Conservation (phyloP, 2,113 vertebrate genomes). For the Pogonocichla stellata region DNA sequence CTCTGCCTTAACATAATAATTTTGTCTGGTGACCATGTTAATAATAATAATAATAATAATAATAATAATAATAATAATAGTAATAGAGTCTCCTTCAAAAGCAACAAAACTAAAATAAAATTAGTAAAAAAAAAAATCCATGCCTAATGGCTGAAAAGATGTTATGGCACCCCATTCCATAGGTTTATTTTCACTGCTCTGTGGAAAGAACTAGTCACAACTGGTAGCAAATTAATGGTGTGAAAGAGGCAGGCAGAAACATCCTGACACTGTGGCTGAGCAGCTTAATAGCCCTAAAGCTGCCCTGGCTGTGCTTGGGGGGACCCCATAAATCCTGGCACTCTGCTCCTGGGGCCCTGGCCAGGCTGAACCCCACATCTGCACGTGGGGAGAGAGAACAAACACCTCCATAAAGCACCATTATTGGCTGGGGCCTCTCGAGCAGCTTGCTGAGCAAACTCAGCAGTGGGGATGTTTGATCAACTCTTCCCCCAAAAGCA, state of each 20-base stretch:
- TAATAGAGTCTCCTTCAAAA: constrained; percentile 27
- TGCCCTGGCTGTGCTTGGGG: background rate
- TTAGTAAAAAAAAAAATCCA: background rate
- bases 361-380: constrained; percentile 7
- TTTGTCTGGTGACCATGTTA: constrained; percentile 77
- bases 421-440: background rate
- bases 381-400: constrained; percentile 11
- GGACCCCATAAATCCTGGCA: background rate
- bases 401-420: background rate
- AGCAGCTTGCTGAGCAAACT: constrained; percentile 38
- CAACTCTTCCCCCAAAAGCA: constrained; percentile 28
- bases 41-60: constrained; percentile 14
- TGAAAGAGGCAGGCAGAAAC: background rate
- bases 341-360: background rate
- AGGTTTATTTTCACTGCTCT: background rate
- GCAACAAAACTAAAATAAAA: constrained; percentile 11
- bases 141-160: background rate
- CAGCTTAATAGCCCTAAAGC: constrained; percentile 47
- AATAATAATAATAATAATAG: background rate
- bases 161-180: background rate
- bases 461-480: constrained; percentile 43
- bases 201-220: background rate
- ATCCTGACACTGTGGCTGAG: background rate
- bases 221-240: constrained; percentile 37
- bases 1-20: constrained; percentile 83